Evolutionary conservation across 2,797 vertebrate genomes (phyloP).

Genomic region (Eulemur albifrons): DNA sequence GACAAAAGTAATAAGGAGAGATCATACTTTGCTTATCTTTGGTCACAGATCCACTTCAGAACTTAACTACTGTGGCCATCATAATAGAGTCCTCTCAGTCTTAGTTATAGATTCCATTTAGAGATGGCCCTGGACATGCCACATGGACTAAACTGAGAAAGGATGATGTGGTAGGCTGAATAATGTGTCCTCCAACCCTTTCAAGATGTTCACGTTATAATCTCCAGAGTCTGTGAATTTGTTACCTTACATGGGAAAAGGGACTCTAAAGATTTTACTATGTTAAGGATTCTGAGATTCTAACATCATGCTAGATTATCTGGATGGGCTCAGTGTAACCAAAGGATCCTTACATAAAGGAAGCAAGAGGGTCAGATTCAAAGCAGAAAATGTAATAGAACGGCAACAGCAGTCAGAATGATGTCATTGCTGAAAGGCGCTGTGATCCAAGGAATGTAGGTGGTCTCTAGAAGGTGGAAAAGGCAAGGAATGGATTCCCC

Average conservation of each 20-base stretch:
- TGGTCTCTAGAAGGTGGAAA: too few species aligned
- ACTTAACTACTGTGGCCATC: not conserved
- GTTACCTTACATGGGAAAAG: not conserved
- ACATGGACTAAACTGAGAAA: not conserved
- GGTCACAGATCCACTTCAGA: not conserved
- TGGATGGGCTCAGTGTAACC: accelerated
- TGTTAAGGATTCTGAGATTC: not conserved
- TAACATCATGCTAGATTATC: not conserved
- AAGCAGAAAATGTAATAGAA: not conserved
- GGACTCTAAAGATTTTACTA: not conserved
- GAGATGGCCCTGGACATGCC: not conserved
- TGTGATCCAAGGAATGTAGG: accelerated
- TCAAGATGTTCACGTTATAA: not conserved
- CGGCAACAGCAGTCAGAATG: not conserved
- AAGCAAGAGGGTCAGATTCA: not conserved
- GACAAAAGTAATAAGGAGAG: not conserved
- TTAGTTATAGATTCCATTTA: not conserved
- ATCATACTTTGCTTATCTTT: not conserved
- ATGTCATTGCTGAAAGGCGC: not conserved
- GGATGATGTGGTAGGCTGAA: not conserved
- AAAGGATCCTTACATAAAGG: not conserved
- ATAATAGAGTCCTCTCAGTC: not conserved
- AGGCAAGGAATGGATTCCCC: not conserved
- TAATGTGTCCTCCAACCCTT: not conserved
- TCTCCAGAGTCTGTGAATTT: not conserved